phyloP scores from a whole-genome alignment of 1,140 invertebrate species.

The Akabosia matsudoensis region DNA sequence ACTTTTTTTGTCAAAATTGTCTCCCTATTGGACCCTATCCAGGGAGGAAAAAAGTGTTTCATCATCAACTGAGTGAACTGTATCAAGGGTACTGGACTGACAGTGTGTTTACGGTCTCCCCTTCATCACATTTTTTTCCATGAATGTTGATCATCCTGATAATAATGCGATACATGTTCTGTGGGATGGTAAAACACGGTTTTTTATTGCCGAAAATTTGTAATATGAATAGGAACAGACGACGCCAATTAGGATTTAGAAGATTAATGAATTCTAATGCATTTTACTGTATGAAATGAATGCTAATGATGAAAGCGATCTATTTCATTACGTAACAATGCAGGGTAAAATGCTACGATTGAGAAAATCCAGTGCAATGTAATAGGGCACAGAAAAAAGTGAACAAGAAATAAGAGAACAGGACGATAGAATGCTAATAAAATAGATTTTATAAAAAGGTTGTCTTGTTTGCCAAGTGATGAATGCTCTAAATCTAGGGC shows the following conservation, averaged over 20 bases:
- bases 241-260: conserved; percentile 19
- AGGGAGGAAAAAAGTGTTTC: not conserved
- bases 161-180: conserved; percentile 23
- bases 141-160: not conserved
- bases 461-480: not conserved
- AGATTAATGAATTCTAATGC: conserved; percentile 23
- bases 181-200: conserved; percentile 15
- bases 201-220: conserved; percentile 14
- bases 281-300: not conserved
- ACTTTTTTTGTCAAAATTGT: not conserved
- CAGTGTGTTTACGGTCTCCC: too few species aligned
- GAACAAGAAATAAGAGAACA: too few species aligned
- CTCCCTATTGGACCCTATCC: not conserved
- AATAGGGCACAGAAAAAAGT: too few species aligned
- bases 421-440: too few species aligned
- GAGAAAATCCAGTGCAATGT: too few species aligned
- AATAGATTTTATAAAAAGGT: not conserved
- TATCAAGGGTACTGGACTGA: too few species aligned
- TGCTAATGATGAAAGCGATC: not conserved
- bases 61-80: too few species aligned
- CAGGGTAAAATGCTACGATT: too few species aligned
- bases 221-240: conserved; percentile 8
- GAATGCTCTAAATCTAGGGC: not conserved
- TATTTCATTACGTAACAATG: not conserved
- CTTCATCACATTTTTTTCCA: too few species aligned